Percentiles rank a stretch among this genome's conserved stretches.
phyloP scores from a whole-genome alignment of 2,113 vertebrate genomes.

The Alexandromys fortis region DNA sequence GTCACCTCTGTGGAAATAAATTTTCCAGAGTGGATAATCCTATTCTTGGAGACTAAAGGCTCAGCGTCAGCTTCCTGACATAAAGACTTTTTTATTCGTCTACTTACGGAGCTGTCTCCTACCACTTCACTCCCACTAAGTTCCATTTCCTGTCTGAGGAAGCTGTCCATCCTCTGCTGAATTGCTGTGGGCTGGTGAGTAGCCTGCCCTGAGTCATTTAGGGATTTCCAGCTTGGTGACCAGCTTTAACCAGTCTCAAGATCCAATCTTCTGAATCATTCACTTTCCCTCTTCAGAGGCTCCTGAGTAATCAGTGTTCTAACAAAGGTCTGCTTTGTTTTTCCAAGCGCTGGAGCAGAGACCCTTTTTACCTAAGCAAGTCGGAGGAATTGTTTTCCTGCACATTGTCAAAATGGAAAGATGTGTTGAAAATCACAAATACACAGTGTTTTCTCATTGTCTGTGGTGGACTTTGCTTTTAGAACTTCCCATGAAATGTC shows the following conservation, averaged over 20 bases:
- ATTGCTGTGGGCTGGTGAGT: conserved; percentile 39
- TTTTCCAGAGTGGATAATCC: conserved; percentile 23
- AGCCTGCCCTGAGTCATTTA: conserved; percentile 60
- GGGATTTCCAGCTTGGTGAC: conserved; percentile 58
- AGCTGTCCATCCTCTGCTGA: not conserved
- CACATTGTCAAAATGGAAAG: not conserved
- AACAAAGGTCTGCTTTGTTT: not conserved
- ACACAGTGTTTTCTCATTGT: not conserved
- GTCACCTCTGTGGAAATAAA: not conserved
- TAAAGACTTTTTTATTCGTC: not conserved
- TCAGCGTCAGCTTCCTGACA: conserved; percentile 9
- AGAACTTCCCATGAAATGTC: not conserved
- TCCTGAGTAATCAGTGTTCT: not conserved
- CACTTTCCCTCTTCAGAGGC: not conserved
- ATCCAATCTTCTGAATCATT: conserved; percentile 24
- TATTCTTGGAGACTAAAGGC: conserved; percentile 13
- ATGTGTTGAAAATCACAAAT: not conserved
- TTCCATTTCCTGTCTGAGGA: conserved; percentile 63
- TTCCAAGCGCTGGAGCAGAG: not conserved
- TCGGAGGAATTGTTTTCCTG: not conserved
- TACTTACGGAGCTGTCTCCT: conserved; percentile 6
- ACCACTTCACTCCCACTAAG: not conserved
- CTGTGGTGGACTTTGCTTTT: not conserved
- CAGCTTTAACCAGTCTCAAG: conserved; percentile 20
- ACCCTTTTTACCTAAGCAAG: not conserved